phyloP scores from a whole-genome alignment of 2,888 invertebrate species.

The Acronicta psi region DNA sequence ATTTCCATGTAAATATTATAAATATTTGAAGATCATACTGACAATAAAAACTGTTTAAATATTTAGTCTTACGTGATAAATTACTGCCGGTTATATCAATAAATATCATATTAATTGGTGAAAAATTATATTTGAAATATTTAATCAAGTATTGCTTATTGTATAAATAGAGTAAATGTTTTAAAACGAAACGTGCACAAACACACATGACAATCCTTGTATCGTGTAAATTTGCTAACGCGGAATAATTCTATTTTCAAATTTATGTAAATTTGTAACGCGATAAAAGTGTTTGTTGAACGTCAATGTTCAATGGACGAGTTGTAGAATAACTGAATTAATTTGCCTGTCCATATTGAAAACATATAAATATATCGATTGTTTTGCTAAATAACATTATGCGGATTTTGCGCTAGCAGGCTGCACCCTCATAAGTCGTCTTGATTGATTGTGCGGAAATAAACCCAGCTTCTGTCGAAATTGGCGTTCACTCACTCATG shows the following conservation, averaged over 20 bases:
- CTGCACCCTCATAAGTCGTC: constrained; percentile 77
- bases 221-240: constrained; percentile 77
- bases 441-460: constrained; percentile 85
- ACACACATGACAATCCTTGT: constrained; percentile 61
- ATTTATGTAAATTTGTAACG: constrained; percentile 80
- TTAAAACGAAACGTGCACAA: constrained; percentile 64
- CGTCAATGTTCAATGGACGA: constrained; percentile 69
- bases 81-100: too few species aligned
- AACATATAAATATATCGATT: constrained; percentile 69
- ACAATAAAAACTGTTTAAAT: too few species aligned
- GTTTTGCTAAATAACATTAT: constrained; percentile 71
- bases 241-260: constrained; percentile 75
- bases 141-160: background rate
- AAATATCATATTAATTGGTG: too few species aligned
- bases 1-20: too few species aligned
- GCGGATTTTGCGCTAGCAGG: constrained; percentile 71
- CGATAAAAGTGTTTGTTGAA: constrained; percentile 78
- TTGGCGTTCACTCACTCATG: constrained; percentile 59
- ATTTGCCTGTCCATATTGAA: constrained; percentile 63
- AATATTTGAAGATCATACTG: too few species aligned
- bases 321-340: constrained; percentile 70
- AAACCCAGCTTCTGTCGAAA: constrained; percentile 70
- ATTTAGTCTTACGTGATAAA: too few species aligned
- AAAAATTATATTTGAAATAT: background rate
- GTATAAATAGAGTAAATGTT: constrained; percentile 16